phyloP scores from a whole-genome alignment of 2,888 invertebrate genomes.

The Miltochrista miniata region DNA sequence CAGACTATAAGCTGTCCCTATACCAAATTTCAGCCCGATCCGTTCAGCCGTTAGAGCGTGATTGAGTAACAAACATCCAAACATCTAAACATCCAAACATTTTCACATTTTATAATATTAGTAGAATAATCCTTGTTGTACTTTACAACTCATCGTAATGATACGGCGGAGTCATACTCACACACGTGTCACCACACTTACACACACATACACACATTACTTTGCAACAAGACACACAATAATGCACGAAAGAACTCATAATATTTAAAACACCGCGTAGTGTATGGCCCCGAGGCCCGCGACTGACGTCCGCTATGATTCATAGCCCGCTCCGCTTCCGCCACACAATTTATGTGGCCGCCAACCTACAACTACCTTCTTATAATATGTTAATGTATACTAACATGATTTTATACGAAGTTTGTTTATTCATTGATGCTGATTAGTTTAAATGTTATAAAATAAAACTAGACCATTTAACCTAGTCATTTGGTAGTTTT shows the following conservation, averaged over 20 bases:
- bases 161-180: not conserved
- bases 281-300: constrained; percentile 19
- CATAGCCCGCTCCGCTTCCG: constrained; percentile 33
- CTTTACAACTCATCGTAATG: not conserved
- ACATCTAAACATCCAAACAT: too few species aligned
- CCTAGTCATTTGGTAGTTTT: too few species aligned
- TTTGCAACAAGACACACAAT: constrained; percentile 7
- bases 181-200: not conserved
- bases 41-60: too few species aligned
- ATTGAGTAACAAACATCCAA: too few species aligned
- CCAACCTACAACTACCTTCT: constrained; percentile 30
- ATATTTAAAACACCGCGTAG: constrained; percentile 2
- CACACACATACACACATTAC: not conserved
- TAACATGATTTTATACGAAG: constrained; percentile 37
- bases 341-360: constrained; percentile 32
- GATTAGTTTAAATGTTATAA: too few species aligned
- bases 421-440: constrained; percentile 21
- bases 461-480: too few species aligned
- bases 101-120: too few species aligned
- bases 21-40: too few species aligned
- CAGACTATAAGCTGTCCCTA: too few species aligned
- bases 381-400: constrained; percentile 42
- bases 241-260: constrained; percentile 6
- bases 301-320: constrained; percentile 34
- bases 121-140: not conserved